Conservation (phyloP, 2,797 vertebrate species). For the Huso huso region DNA sequence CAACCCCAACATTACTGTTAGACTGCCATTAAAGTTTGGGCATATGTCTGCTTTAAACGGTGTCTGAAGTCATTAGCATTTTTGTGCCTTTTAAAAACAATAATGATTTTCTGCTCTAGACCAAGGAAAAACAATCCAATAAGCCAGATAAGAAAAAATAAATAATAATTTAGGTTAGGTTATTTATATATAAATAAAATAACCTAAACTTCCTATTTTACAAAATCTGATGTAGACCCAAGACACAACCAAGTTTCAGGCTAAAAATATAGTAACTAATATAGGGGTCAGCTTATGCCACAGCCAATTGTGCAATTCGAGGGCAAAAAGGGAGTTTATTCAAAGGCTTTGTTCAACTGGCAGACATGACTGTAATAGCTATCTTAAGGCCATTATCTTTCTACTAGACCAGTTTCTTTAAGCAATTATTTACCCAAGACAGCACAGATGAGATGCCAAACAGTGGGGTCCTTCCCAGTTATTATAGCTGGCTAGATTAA, state of each 20-base stretch:
- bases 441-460: constrained; percentile 6
- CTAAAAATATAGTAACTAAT: not conserved
- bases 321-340: not conserved
- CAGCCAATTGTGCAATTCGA: not conserved
- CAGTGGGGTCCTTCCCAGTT: not conserved
- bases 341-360: too few species aligned
- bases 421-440: not conserved
- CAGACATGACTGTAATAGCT: too few species aligned
- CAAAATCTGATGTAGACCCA: not conserved
- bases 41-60: not conserved
- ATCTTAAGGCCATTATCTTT: too few species aligned
- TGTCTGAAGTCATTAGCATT: not conserved
- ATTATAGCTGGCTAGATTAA: constrained; percentile 9
- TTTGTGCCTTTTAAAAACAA: not conserved
- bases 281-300: not conserved
- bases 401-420: too few species aligned
- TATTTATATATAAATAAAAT: too few species aligned
- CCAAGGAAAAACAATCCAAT: too few species aligned
- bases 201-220: too few species aligned
- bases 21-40: not conserved
- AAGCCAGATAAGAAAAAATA: too few species aligned
- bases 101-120: too few species aligned
- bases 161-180: too few species aligned
- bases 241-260: not conserved
- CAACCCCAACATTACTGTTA: not conserved